Conservation (phyloP, 2,113 vertebrate genomes). For the Rhinoderma darwinii region DNA sequence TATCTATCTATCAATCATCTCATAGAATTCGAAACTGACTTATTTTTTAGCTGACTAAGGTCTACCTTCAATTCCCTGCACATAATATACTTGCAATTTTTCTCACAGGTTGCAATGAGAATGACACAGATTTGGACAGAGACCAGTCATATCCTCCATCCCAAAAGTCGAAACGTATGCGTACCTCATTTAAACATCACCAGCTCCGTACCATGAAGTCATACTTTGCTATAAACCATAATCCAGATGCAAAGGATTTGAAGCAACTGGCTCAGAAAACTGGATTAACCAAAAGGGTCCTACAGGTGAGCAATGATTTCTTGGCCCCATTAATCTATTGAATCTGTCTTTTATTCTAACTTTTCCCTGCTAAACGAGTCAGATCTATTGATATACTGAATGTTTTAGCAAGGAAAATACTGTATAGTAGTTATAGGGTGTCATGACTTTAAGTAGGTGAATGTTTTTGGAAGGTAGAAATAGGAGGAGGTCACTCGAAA, state of each 20-base stretch:
- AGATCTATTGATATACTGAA: background rate
- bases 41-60: too few species aligned
- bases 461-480: background rate
- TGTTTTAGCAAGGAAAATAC: background rate
- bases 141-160: conserved; percentile 95
- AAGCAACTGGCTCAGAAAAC: conserved; percentile 99
- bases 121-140: conserved; percentile 94
- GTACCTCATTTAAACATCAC: conserved; percentile 99
- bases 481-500: background rate
- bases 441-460: background rate
- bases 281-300: conserved; percentile 98
- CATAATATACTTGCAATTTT: background rate
- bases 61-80: background rate
- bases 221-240: conserved; percentile 99
- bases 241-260: conserved; percentile 99
- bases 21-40: too few species aligned
- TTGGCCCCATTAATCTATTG: background rate
- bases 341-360: background rate
- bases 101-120: conserved; percentile 93
- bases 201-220: conserved; percentile 99
- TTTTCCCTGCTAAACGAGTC: conserved; percentile 6
- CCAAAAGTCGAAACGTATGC: conserved; percentile 99
- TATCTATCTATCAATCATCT: background rate
- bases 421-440: background rate
- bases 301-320: conserved; percentile 89